Evolutionary conservation across 2,113 vertebrate genomes (phyloP).

Genomic region (Vanacampus margaritifer): DNA sequence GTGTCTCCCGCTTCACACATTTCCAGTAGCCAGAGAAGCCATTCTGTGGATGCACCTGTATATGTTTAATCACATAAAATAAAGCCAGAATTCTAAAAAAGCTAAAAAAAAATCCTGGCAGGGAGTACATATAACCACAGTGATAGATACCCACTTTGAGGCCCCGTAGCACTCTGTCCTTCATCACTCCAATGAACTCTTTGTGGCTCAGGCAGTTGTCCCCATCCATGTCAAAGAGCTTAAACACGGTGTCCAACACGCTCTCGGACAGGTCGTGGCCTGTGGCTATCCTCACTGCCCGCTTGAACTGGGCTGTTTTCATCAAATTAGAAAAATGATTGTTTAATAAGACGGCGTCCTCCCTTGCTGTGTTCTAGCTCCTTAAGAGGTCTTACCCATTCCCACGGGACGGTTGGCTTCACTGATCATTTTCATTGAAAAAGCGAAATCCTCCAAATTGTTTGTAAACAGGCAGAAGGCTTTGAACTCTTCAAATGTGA

Average conservation of each 20-base stretch:
- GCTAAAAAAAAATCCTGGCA: too few species aligned
- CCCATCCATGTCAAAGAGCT: slow-evolving; percentile 94
- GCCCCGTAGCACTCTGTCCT: slow-evolving; percentile 88
- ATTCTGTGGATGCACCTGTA: slow-evolving; percentile 82
- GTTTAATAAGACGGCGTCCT: neutral
- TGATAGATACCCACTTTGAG: slow-evolving; percentile 80
- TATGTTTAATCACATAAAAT: neutral
- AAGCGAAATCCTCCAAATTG: slow-evolving; percentile 92
- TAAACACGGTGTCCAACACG: slow-evolving; percentile 91
- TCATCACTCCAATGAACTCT: slow-evolving; percentile 90
- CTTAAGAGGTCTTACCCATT: slow-evolving; percentile 76
- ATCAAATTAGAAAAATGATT: slow-evolving; percentile 5
- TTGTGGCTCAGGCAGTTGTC: slow-evolving; percentile 92
- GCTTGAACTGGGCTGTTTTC: slow-evolving; percentile 86
- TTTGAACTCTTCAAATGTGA: slow-evolving; percentile 94
- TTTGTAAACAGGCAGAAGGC: slow-evolving; percentile 95
- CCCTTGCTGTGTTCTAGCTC: neutral
- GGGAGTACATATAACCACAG: neutral
- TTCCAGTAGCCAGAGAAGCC: slow-evolving; percentile 90
- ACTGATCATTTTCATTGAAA: slow-evolving; percentile 92
- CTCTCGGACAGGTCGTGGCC: slow-evolving; percentile 91
- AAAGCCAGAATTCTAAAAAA: neutral
- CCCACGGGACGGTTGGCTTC: slow-evolving; percentile 87
- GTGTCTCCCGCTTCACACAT: slow-evolving; percentile 92
- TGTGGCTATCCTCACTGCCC: slow-evolving; percentile 91